These are phyloP conservation scores for Mixornis gularis DNA, from an alignment of 2,113 vertebrate species.

Conservation along the genomic window DNA sequence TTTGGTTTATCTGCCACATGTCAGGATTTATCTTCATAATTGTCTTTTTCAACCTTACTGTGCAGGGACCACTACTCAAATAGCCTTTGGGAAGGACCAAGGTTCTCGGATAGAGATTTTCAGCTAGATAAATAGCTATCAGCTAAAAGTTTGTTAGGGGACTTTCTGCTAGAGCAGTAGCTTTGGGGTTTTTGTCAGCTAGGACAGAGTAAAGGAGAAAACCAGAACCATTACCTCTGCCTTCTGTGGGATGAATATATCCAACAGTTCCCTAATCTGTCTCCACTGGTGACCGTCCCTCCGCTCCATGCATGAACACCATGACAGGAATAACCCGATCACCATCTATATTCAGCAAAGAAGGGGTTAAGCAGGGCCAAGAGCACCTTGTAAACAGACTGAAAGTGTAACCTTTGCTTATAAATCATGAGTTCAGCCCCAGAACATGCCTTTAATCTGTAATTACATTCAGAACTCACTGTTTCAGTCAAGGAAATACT, in stretches of 20 bases:
- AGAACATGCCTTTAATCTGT: slow-evolving; percentile 67
- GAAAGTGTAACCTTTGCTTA: slow-evolving; percentile 67
- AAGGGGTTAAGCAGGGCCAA: slow-evolving; percentile 32
- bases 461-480: slow-evolving; percentile 71
- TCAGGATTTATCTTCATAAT: not conserved
- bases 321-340: not conserved
- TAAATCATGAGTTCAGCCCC: slow-evolving; percentile 58
- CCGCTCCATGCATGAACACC: not conserved
- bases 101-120: not conserved
- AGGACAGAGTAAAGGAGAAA: not conserved
- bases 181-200: not conserved
- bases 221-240: not conserved
- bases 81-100: not conserved
- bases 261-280: not conserved
- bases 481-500: slow-evolving; percentile 73
- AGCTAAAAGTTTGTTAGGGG: not conserved
- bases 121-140: not conserved
- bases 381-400: slow-evolving; percentile 54
- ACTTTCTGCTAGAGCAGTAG: not conserved
- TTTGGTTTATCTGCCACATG: not conserved
- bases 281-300: not conserved
- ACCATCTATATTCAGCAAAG: not conserved
- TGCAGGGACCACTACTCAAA: not conserved
- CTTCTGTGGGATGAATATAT: not conserved
- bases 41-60: not conserved